Evolutionary conservation across 2,888 invertebrate genomes (phyloP).

Genomic region (Troides helena): DNA sequence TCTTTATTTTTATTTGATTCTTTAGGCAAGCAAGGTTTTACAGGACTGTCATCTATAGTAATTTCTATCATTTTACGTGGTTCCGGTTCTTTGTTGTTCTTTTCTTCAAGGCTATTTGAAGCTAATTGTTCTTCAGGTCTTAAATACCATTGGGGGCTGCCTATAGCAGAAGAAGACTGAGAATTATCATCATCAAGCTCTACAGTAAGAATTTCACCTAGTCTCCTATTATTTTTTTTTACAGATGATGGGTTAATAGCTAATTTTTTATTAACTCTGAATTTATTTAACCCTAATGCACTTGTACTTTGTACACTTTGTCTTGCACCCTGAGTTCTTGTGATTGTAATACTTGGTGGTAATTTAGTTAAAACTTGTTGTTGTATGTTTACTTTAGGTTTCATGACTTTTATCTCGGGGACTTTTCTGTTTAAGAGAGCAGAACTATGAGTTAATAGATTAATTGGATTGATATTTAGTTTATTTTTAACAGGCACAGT

Average conservation of each 20-base stretch:
- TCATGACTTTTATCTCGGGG: constrained; percentile 30
- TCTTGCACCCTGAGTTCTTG: constrained; percentile 37
- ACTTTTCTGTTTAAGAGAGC: constrained; percentile 36
- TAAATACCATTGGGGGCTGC: constrained; percentile 67
- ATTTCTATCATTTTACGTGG: constrained; percentile 57
- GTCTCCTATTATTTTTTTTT: constrained; percentile 16
- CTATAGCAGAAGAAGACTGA: constrained; percentile 35
- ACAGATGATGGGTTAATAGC: neutral
- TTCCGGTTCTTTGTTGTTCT: constrained; percentile 65
- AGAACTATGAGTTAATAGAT: constrained; percentile 34
- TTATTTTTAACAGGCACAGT: constrained; percentile 32
- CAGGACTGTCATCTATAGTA: constrained; percentile 70
- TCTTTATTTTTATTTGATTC: constrained; percentile 49
- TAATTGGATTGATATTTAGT: constrained; percentile 38
- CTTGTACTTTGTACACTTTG: neutral
- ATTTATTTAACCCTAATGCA: constrained; percentile 2
- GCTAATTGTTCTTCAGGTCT: constrained; percentile 59
- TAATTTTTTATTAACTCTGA: constrained; percentile 31
- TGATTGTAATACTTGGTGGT: constrained; percentile 62
- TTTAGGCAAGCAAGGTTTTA: constrained; percentile 52
- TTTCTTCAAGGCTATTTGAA: constrained; percentile 33
- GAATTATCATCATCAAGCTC: constrained; percentile 62
- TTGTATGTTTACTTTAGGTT: constrained; percentile 38
- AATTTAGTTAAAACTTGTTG: constrained; percentile 44
- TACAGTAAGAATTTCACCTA: constrained; percentile 51